Conservation (phyloP, 1,140 invertebrate species). For the Chironomus tepperi region DNA sequence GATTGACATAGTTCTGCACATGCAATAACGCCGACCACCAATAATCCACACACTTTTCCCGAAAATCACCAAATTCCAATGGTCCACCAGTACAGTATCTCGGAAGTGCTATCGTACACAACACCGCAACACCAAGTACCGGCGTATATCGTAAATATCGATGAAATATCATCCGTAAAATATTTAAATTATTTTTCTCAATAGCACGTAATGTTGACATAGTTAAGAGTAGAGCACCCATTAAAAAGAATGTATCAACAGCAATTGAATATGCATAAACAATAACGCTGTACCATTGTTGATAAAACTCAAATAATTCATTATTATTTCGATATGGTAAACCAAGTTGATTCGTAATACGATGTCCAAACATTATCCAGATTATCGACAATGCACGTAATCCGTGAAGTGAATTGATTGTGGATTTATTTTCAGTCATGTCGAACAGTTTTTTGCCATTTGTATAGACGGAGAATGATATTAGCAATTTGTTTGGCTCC, state of each 20-base stretch:
- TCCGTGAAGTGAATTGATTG: not conserved
- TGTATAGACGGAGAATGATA: slow-evolving; percentile 1
- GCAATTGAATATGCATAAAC: not conserved
- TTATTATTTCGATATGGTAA: not conserved
- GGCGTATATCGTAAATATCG: not conserved
- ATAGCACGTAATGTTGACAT: not conserved
- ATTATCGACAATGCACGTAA: not conserved
- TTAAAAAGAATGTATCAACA: slow-evolving; percentile 9
- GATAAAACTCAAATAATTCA: not conserved
- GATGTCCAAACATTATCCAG: not conserved
- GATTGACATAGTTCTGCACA: not conserved
- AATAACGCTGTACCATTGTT: not conserved
- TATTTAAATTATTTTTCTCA: not conserved
- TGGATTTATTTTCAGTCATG: not conserved
- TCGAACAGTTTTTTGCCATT: slow-evolving; percentile 11
- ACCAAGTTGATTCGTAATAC: not conserved
- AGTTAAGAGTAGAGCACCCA: not conserved
- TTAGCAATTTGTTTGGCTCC: not conserved
- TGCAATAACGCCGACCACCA: slow-evolving; percentile 1
- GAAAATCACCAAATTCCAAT: not conserved
- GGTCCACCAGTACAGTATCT: not conserved
- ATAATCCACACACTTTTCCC: not conserved
- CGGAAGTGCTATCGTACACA: not conserved
- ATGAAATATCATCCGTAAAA: slow-evolving; percentile 5
- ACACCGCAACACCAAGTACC: not conserved